Percentiles rank a stretch among this genome's conserved stretches.
phyloP scores from a whole-genome alignment of 2,113 vertebrate genomes.

The Heloderma charlesbogerti region DNA sequence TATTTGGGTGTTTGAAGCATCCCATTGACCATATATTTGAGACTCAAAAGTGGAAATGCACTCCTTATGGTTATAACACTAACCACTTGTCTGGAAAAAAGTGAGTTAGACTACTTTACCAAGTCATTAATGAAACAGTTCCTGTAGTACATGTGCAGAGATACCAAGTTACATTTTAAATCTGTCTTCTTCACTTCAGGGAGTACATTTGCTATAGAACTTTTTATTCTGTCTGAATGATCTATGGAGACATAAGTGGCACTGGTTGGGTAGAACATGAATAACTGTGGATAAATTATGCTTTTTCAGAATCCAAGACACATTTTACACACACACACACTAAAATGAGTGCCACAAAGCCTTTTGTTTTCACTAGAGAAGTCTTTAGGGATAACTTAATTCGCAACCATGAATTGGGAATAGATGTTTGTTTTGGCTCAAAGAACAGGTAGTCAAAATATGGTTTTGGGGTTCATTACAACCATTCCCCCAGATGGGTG shows the following conservation, averaged over 20 bases:
- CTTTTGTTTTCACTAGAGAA: neutral
- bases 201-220: neutral
- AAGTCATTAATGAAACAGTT: neutral
- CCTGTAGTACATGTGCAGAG: neutral
- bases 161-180: neutral
- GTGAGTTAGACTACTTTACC: accelerated
- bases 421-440: neutral
- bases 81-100: neutral
- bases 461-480: too few relatives aligned
- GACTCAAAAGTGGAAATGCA: neutral
- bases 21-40: accelerated
- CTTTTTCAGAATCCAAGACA: neutral
- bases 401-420: neutral
- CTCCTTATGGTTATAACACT: accelerated
- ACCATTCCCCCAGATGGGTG: neutral
- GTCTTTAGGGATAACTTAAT: neutral
- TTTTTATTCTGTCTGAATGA: conserved; percentile 1
- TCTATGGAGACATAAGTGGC: neutral
- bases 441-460: neutral
- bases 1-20: neutral
- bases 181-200: neutral
- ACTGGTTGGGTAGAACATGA: neutral
- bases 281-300: too few relatives aligned
- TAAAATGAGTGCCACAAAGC: neutral
- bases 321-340: neutral